phyloP scores from a whole-genome alignment of 2,888 invertebrate species.

The Selenia dentaria region DNA sequence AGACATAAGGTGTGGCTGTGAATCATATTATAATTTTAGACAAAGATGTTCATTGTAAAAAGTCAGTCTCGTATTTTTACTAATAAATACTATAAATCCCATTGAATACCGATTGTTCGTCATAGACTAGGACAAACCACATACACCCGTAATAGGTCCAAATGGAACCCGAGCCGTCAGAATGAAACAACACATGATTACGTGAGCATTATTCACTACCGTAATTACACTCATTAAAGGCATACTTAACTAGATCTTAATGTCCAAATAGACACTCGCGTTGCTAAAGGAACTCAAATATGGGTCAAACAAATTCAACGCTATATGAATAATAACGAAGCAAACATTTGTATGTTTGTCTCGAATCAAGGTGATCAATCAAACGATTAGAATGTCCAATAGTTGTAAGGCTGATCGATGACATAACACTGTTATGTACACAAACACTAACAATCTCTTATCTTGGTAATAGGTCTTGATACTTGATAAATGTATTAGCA shows the following conservation, averaged over 20 bases:
- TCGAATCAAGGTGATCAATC: constrained; percentile 30
- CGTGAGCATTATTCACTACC: constrained; percentile 16
- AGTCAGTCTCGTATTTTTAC: too few species aligned
- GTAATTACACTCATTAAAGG: constrained; percentile 29
- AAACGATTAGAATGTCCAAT: constrained; percentile 29
- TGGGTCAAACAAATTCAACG: constrained; percentile 42
- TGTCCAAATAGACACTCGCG: constrained; percentile 33
- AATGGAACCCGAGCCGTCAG: constrained; percentile 7
- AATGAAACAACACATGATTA: constrained; percentile 20
- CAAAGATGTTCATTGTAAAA: too few species aligned
- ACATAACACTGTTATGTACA: constrained; percentile 21
- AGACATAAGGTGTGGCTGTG: too few species aligned
- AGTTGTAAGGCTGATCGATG: constrained; percentile 7
- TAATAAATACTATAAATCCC: too few species aligned
- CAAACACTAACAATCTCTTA: too few species aligned
- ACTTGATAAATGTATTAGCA: too few species aligned
- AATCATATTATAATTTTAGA: too few species aligned
- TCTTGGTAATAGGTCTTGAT: too few species aligned
- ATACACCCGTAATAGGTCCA: not conserved
- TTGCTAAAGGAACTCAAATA: constrained; percentile 41
- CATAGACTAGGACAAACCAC: too few species aligned
- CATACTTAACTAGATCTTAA: constrained; percentile 22
- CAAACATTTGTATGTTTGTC: constrained; percentile 29
- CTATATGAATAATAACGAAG: constrained; percentile 38
- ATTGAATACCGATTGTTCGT: too few species aligned